Conservation (phyloP, 64 coral and sea anemone species). For the Montipora sp. region DNA sequence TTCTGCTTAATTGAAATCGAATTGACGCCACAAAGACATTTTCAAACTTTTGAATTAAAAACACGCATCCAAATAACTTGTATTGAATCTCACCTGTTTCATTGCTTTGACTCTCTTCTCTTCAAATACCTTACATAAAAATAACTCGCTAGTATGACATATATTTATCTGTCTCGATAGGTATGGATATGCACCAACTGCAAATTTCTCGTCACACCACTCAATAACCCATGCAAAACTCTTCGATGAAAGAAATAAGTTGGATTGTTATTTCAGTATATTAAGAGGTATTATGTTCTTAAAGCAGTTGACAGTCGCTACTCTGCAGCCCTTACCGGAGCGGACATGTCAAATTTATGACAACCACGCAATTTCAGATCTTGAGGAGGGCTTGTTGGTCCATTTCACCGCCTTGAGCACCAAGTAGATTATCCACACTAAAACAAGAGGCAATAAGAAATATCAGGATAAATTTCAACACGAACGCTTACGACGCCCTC, state of each 20-base stretch:
- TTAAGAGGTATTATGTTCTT: background rate
- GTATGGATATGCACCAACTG: background rate
- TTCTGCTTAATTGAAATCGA: too few relatives aligned
- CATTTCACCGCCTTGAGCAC: background rate
- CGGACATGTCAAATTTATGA: slow-evolving; percentile 13
- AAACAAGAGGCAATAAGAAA: background rate
- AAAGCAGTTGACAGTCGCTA: background rate
- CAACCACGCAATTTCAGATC: slow-evolving; percentile 4
- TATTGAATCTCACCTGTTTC: background rate
- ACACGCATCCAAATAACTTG: background rate
- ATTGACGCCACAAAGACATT: background rate
- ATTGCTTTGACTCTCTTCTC: background rate
- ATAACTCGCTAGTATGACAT: background rate
- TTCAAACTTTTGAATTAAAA: background rate
- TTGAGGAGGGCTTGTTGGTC: background rate
- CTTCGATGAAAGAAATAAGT: background rate
- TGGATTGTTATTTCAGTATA: background rate
- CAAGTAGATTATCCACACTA: background rate
- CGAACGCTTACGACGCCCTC: background rate
- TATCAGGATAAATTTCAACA: background rate
- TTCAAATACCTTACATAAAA: background rate
- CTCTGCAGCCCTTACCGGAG: slow-evolving; percentile 1
- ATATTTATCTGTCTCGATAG: background rate
- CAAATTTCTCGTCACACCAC: background rate
- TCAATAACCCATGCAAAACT: background rate